Evolutionary conservation across 2,797 vertebrate species (phyloP).

Genomic region (Carcharodon carcharias): DNA sequence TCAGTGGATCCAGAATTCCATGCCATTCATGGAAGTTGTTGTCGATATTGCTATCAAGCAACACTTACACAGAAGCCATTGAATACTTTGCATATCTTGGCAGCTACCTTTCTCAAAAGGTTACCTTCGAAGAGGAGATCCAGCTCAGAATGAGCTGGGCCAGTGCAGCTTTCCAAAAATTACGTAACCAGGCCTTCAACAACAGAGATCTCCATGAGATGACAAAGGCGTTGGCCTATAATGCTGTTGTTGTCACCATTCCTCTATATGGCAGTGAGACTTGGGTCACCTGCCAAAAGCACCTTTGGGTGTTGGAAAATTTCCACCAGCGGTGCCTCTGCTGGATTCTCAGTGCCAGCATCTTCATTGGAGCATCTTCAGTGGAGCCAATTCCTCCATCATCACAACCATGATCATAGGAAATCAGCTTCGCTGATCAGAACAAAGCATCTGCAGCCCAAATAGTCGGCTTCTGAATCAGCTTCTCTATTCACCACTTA

Average conservation of each 20-base stretch:
- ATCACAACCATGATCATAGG: neutral
- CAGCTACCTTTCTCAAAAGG: neutral
- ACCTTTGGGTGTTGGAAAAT: neutral
- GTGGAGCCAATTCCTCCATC: neutral
- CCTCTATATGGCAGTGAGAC: neutral
- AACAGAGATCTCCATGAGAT: neutral
- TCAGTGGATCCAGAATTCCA: neutral
- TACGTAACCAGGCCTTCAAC: neutral
- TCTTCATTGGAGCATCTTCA: neutral
- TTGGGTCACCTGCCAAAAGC: neutral
- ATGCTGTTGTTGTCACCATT: neutral
- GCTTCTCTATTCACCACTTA: no score
- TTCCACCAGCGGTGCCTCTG: neutral
- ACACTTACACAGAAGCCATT: neutral
- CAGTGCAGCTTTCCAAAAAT: neutral
- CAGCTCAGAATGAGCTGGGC: neutral
- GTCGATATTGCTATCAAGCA: neutral
- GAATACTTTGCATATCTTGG: neutral
- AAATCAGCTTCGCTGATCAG: no score
- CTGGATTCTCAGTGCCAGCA: neutral
- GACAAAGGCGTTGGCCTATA: neutral
- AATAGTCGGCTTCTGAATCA: no score
- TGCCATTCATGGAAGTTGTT: neutral
- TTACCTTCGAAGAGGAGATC: neutral
- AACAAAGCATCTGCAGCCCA: no score